Conservation (phyloP, 2,113 vertebrate species). For the Oncorhynchus gorbuscha region DNA sequence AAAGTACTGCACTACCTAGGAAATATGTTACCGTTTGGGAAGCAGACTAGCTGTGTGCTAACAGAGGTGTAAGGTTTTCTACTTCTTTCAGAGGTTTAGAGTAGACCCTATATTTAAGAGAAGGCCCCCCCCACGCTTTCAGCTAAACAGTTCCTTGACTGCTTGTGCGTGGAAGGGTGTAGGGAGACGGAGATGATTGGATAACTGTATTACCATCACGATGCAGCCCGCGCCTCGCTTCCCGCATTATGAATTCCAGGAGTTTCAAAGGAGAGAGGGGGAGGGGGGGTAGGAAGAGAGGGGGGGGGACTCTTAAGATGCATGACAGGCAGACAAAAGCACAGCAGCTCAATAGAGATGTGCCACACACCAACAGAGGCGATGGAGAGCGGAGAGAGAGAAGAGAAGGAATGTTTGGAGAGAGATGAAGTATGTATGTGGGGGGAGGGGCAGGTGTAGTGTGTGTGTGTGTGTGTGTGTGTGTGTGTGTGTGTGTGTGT, state of each 20-base stretch:
- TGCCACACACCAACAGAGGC: constrained; percentile 15
- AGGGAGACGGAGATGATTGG: constrained; percentile 20
- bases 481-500: background rate
- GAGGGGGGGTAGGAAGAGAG: constrained; percentile 39
- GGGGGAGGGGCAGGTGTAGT: background rate
- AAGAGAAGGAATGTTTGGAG: constrained; percentile 23
- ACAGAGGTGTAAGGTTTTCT: too few relatives aligned
- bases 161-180: background rate
- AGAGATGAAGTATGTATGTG: constrained; percentile 13
- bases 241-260: constrained; percentile 66
- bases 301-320: constrained; percentile 50
- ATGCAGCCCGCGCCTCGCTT: constrained; percentile 30
- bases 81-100: too few relatives aligned
- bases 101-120: too few relatives aligned
- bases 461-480: background rate
- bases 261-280: constrained; percentile 59
- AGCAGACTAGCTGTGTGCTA: too few relatives aligned
- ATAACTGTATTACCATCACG: constrained; percentile 48
- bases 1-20: too few relatives aligned
- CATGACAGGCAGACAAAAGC: constrained; percentile 63
- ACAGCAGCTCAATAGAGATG: constrained; percentile 60
- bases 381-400: constrained; percentile 46
- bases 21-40: too few relatives aligned
- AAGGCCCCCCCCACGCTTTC: too few relatives aligned
- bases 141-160: background rate